Conservation (phyloP, 1,140 invertebrate genomes). For the Drosophila sp. region DNA sequence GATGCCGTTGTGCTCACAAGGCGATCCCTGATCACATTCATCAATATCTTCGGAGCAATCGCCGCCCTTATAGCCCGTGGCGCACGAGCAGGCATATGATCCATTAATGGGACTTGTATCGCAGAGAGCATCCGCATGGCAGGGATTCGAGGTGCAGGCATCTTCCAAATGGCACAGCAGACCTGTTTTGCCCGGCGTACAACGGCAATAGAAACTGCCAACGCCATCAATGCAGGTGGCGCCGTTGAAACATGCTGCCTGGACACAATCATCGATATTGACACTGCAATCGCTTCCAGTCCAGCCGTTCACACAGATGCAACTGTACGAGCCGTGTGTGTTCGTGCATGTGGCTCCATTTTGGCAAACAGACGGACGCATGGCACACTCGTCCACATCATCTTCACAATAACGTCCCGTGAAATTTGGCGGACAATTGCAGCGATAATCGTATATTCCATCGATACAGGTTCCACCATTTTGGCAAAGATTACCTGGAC, state of each 20-base stretch:
- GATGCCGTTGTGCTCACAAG: slow-evolving; percentile 95
- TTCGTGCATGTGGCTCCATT: slow-evolving; percentile 98
- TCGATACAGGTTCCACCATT: slow-evolving; percentile 96
- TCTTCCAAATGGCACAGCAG: slow-evolving; percentile 97
- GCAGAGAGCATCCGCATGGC: slow-evolving; percentile 95
- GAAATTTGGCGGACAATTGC: slow-evolving; percentile 93
- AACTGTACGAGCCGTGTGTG: slow-evolving; percentile 93
- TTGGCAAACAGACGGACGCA: slow-evolving; percentile 93
- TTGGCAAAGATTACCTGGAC: slow-evolving; percentile 93
- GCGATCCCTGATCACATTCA: slow-evolving; percentile 97
- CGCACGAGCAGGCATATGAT: slow-evolving; percentile 96
- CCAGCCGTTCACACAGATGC: slow-evolving; percentile 98
- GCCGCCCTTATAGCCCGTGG: slow-evolving; percentile 94
- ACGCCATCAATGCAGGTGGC: slow-evolving; percentile 98
- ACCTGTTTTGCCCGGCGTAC: slow-evolving; percentile 96
- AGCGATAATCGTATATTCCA: slow-evolving; percentile 93
- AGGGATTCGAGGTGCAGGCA: slow-evolving; percentile 98
- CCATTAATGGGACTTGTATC: slow-evolving; percentile 98
- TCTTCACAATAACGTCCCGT: slow-evolving; percentile 92
- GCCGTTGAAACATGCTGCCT: slow-evolving; percentile 97
- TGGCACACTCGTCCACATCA: slow-evolving; percentile 92
- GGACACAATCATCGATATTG: slow-evolving; percentile 97
- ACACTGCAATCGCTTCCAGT: slow-evolving; percentile 94
- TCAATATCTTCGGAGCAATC: slow-evolving; percentile 97
- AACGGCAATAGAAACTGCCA: slow-evolving; percentile 97